Percentiles rank a stretch among this genome's conserved stretches.
phyloP scores from a whole-genome alignment of 2,888 invertebrate genomes.

The Aleiodes alternator region DNA sequence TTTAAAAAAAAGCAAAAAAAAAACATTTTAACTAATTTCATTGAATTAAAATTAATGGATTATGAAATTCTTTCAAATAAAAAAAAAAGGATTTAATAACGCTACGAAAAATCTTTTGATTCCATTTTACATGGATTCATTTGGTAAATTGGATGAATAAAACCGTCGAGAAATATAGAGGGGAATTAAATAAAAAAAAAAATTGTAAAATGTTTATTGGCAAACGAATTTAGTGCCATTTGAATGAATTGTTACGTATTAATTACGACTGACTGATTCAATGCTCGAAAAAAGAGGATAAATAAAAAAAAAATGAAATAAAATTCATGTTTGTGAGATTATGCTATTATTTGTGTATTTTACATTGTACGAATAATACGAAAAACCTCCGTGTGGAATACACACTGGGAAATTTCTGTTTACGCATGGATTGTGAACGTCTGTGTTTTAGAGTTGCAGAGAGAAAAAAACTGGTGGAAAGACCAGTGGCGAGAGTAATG shows the following conservation, averaged over 20 bases:
- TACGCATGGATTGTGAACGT: background rate
- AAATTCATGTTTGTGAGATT: background rate
- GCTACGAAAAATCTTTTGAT: background rate
- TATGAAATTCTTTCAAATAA: no score
- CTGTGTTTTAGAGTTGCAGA: no score
- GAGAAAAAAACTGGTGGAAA: background rate
- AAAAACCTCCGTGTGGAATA: background rate
- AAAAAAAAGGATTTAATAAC: background rate
- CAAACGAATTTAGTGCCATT: constrained; percentile 2
- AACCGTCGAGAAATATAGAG: background rate
- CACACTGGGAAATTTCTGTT: background rate
- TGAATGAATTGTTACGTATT: constrained; percentile 6
- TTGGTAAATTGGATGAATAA: background rate
- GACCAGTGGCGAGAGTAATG: background rate
- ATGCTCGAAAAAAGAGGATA: background rate
- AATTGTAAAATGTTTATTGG: constrained; percentile 18
- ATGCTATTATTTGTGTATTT: constrained; percentile 11
- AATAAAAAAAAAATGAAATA: background rate
- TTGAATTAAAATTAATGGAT: no score
- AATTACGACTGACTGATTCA: constrained; percentile 16
- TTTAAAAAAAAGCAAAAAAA: no score
- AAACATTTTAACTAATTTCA: no score
- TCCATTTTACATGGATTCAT: constrained; percentile 2
- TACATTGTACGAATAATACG: constrained; percentile 4
- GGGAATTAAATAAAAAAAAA: constrained; percentile 11